Conservation (phyloP, 1,140 invertebrate genomes). For the Macrotrachela quadricornifera region DNA sequence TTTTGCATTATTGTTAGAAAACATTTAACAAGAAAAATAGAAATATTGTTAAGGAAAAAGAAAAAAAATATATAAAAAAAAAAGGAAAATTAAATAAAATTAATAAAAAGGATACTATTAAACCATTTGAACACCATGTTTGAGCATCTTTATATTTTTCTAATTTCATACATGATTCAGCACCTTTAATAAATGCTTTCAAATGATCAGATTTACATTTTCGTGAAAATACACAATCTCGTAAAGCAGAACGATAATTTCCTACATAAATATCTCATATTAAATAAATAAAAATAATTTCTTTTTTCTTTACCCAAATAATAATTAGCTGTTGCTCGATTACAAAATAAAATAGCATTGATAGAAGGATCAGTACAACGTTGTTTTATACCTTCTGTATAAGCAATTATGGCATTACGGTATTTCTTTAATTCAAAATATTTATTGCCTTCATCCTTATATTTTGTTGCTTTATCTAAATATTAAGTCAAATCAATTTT, state of each 20-base stretch:
- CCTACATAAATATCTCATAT: too few species aligned
- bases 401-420: neutral
- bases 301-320: neutral
- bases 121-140: constrained; percentile 41
- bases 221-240: constrained; percentile 51
- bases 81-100: neutral
- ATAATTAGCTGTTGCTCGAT: constrained; percentile 3
- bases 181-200: constrained; percentile 52
- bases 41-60: neutral
- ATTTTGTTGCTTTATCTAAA: constrained; percentile 5
- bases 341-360: neutral
- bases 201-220: constrained; percentile 51
- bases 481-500: neutral
- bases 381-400: constrained; percentile 5
- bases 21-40: neutral
- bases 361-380: neutral
- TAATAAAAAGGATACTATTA: constrained; percentile 14
- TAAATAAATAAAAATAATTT: too few species aligned
- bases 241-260: constrained; percentile 34
- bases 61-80: neutral
- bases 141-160: constrained; percentile 49
- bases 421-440: constrained; percentile 8
- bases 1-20: constrained; percentile 14
- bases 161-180: constrained; percentile 45
- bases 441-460: constrained; percentile 6